These are phyloP conservation scores for Coenonympha arcania DNA, from an alignment of 2,888 invertebrate species.

Conservation along the genomic window DNA sequence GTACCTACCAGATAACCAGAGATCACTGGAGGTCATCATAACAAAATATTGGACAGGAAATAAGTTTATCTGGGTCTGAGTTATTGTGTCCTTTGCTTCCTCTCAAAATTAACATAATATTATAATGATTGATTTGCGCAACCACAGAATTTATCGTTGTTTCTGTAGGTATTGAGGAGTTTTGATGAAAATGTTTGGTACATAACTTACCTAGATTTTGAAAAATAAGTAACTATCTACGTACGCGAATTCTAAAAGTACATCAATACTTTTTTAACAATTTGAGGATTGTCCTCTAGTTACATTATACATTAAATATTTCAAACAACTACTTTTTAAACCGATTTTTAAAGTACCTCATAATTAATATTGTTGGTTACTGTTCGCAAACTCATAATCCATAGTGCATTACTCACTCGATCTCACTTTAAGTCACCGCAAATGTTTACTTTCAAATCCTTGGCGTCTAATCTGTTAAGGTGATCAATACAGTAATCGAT, in stretches of 20 bases:
- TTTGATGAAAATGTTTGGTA: too few relatives aligned
- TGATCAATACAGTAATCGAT: too few relatives aligned
- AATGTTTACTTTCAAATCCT: constrained; percentile 4
- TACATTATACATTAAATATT: not conserved
- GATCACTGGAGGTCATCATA: too few relatives aligned
- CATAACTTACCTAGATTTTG: too few relatives aligned
- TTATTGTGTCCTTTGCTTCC: constrained; percentile 46
- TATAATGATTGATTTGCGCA: constrained; percentile 13
- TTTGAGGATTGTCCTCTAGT: too few relatives aligned
- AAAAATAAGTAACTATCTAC: too few relatives aligned
- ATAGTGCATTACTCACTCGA: constrained; percentile 7
- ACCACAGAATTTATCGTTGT: not conserved
- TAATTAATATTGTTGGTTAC: not conserved
- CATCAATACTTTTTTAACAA: too few relatives aligned
- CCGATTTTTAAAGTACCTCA: too few relatives aligned
- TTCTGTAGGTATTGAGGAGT: too few relatives aligned
- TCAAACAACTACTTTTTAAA: not conserved
- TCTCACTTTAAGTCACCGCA: constrained; percentile 10
- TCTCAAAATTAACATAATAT: constrained; percentile 38
- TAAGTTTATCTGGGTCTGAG: constrained; percentile 58
- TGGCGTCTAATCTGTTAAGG: not conserved
- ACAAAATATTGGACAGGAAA: constrained; percentile 51
- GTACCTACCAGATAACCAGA: too few relatives aligned
- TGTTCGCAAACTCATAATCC: not conserved
- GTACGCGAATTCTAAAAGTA: too few relatives aligned